These are phyloP conservation scores for Lagria hirta DNA, from an alignment of 2,888 invertebrate species.

Conservation along the genomic window DNA sequence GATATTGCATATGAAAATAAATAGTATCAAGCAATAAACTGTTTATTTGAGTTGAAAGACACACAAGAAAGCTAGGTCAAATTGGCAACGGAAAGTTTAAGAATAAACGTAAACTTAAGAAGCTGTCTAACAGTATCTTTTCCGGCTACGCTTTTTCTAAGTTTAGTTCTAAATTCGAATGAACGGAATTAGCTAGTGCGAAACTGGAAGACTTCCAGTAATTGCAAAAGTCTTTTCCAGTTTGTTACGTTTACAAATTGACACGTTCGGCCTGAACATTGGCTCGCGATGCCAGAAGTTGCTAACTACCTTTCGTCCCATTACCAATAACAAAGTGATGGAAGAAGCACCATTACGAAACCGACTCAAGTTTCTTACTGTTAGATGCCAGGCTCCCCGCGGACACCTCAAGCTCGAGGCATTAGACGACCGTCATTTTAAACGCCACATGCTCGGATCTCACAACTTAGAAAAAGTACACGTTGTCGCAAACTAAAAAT, in stretches of 20 bases:
- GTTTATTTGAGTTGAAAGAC: no score
- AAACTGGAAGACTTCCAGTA: constrained; percentile 44
- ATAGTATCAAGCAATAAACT: no score
- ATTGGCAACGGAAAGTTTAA: no score
- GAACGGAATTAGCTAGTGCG: constrained; percentile 42
- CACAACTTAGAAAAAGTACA: no score
- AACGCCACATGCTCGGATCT: constrained; percentile 17
- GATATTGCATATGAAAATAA: no score
- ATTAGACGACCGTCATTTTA: constrained; percentile 16
- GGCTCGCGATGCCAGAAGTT: constrained; percentile 41
- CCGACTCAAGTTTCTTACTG: constrained; percentile 38
- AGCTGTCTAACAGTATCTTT: no score
- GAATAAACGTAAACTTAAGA: no score
- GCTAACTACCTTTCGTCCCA: constrained; percentile 48
- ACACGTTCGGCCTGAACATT: constrained; percentile 46
- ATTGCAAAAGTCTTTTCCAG: constrained; percentile 53
- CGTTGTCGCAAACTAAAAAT: no score
- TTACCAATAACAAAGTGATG: constrained; percentile 48
- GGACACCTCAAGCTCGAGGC: constrained; percentile 25
- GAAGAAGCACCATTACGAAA: constrained; percentile 46
- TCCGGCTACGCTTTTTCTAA: no score
- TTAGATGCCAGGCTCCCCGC: constrained; percentile 25
- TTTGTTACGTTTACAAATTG: constrained; percentile 53
- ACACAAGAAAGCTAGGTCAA: no score
- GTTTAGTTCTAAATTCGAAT: constrained; percentile 30